Evolutionary conservation across 2,113 vertebrate genomes (phyloP).

Genomic region (Andinoacara biseriatus): DNA sequence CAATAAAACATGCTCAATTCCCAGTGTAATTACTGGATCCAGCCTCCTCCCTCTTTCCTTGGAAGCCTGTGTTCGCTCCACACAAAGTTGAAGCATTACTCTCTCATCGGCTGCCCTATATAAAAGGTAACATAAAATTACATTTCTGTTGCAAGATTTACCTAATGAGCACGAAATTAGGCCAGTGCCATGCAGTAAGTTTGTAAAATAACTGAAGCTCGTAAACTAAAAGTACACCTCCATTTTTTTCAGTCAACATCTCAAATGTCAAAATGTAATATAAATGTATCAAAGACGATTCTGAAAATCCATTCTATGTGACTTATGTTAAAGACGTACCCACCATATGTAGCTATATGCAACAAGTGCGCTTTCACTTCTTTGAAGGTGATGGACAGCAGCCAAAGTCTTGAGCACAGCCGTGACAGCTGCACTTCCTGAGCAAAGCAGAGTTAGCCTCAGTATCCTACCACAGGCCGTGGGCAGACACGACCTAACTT

Average conservation of each 20-base stretch:
- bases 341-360: background rate
- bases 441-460: conserved; percentile 49
- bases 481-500: conserved; percentile 79
- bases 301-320: background rate
- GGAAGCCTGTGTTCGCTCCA: conserved; percentile 28
- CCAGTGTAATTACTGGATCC: conserved; percentile 74
- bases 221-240: background rate
- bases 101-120: conserved; percentile 61
- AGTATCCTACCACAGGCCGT: conserved; percentile 72
- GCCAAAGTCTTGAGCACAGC: conserved; percentile 68
- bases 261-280: background rate
- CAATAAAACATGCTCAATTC: conserved; percentile 79
- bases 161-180: conserved; percentile 25
- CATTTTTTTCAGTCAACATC: background rate
- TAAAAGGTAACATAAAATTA: conserved; percentile 44
- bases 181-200: background rate
- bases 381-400: conserved; percentile 56
- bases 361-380: background rate
- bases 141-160: conserved; percentile 28
- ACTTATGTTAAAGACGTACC: background rate
- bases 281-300: background rate
- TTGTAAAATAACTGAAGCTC: background rate
- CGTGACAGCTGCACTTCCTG: conserved; percentile 77
- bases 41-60: conserved; percentile 39
- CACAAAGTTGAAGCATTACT: conserved; percentile 56